A percentile compares a stretch with the other conserved stretches of the same genome.
Conservation (phyloP, 1,140 invertebrate genomes). For the Microplitis demolitor region DNA sequence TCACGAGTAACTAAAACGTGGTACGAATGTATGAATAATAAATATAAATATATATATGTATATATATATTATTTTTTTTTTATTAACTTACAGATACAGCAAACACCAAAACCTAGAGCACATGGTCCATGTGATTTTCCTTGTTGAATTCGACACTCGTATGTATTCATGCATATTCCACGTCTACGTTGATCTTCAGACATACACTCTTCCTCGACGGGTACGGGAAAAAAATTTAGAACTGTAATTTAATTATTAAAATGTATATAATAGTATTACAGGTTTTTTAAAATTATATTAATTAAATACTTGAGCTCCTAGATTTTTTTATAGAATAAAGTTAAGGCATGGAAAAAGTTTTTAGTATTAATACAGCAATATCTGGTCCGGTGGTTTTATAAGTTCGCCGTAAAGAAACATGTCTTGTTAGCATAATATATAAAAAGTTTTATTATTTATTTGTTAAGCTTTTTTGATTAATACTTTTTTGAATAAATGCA, state of each 20-base stretch:
- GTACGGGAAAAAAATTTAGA: slow-evolving; percentile 78
- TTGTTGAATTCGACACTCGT: slow-evolving; percentile 79
- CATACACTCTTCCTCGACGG: slow-evolving; percentile 76
- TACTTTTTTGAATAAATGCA: too few species aligned
- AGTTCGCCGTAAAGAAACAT: neutral
- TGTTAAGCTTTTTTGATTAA: too few species aligned
- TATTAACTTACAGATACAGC: slow-evolving; percentile 79
- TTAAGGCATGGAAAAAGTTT: too few species aligned
- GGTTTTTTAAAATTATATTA: neutral
- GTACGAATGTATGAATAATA: neutral
- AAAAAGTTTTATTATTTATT: too few species aligned
- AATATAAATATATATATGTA: neutral
- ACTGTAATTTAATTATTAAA: slow-evolving; percentile 60
- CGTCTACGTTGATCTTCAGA: slow-evolving; percentile 71
- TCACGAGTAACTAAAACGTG: too few species aligned
- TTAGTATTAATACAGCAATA: too few species aligned
- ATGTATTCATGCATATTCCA: slow-evolving; percentile 80
- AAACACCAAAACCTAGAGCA: slow-evolving; percentile 85
- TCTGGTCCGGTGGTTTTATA: neutral
- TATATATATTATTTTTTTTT: neutral
- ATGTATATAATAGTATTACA: neutral
- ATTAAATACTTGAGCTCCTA: too few species aligned
- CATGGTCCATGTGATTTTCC: slow-evolving; percentile 78
- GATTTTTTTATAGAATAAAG: too few species aligned
- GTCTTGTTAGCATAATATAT: too few species aligned